These are phyloP conservation scores for Puma concolor DNA, from an alignment of 2,113 vertebrate species.

Conservation along the genomic window DNA sequence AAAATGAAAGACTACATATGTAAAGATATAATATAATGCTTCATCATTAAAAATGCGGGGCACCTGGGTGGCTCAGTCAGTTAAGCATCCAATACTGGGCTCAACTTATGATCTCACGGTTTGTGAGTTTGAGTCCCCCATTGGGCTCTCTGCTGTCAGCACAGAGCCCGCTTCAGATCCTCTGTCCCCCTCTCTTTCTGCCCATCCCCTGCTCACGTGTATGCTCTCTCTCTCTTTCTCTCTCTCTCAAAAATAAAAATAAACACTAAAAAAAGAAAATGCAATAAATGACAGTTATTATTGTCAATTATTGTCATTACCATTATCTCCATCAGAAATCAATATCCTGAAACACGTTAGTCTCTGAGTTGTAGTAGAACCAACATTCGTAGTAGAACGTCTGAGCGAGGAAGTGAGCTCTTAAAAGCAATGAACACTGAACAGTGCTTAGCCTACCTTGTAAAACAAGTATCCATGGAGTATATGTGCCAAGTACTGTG, in stretches of 20 bases:
- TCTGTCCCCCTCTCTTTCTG: too few relatives aligned
- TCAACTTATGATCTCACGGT: too few relatives aligned
- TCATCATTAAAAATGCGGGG: neutral
- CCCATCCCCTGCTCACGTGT: too few relatives aligned
- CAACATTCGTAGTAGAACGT: neutral
- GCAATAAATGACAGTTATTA: neutral
- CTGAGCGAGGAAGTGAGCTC: neutral
- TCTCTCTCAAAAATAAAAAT: too few relatives aligned
- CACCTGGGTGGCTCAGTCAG: too few relatives aligned
- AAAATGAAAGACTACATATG: neutral
- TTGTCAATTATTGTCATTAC: neutral
- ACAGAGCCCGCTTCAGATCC: too few relatives aligned
- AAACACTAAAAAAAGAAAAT: neutral
- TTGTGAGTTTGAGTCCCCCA: too few relatives aligned
- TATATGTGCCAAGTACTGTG: neutral
- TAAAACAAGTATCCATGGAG: neutral
- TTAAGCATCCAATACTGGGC: too few relatives aligned
- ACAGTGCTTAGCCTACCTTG: neutral
- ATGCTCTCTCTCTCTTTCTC: too few relatives aligned
- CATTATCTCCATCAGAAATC: constrained; percentile 1
- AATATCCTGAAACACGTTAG: neutral
- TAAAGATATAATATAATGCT: neutral
- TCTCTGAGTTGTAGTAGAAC: neutral
- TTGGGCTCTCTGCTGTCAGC: too few relatives aligned
- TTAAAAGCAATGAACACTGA: neutral